Conservation (phyloP, 2,113 vertebrate genomes). For the Asarcornis scutulata region DNA sequence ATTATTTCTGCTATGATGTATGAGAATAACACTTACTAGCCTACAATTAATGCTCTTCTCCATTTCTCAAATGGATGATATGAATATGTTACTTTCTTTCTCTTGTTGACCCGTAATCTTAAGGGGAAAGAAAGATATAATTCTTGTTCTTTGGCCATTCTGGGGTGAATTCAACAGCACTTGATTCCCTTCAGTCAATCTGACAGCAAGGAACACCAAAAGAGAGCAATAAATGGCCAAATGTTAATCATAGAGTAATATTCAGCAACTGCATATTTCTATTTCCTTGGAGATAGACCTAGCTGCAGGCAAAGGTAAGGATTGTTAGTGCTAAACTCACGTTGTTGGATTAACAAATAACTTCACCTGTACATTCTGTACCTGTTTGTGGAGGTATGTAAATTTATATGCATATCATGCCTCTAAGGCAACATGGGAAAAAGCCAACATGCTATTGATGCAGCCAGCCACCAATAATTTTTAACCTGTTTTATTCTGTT, state of each 20-base stretch:
- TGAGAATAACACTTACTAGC: background rate
- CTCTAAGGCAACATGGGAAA: background rate
- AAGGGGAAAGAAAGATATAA: background rate
- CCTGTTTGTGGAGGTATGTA: background rate
- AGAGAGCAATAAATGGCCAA: background rate
- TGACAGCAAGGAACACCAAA: background rate
- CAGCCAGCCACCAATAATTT: background rate
- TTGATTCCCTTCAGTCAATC: background rate
- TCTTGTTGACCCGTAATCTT: background rate
- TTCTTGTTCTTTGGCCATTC: background rate
- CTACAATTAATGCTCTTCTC: background rate
- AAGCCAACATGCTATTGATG: background rate
- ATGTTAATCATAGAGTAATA: background rate
- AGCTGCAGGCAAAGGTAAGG: background rate
- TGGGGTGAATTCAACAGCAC: background rate
- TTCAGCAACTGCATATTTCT: background rate
- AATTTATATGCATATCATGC: background rate
- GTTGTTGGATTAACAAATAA: background rate
- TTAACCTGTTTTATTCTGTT: background rate
- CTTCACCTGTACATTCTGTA: background rate
- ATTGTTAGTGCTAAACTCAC: background rate
- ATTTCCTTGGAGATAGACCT: background rate
- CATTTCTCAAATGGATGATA: background rate
- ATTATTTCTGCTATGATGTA: background rate
- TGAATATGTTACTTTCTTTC: background rate